Base-by-base conservation (phyloP, 1,140 invertebrate species). In the Lucilia cuprina region DNA sequence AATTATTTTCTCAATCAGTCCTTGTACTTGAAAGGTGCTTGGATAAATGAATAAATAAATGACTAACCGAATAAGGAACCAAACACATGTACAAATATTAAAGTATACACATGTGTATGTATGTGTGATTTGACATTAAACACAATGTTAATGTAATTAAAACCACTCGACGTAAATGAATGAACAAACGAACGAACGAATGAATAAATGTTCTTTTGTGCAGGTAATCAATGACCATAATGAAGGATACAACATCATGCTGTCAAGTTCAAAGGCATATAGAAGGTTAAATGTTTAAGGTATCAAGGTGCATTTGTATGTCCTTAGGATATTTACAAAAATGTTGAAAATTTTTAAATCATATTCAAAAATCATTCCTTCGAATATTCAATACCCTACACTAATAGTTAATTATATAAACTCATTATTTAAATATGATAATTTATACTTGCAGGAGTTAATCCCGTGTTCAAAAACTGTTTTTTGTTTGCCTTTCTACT, bases 181-280 rank as follows among this genome's bases (percentile, higher is more conserved):
- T 60, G 55, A 60, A 60, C n/a, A 14, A 60, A 60, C n/a, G 5
- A 41, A 41, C 41, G 10, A 41, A 41, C 41, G 41, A 41, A 41
- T 10, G 41, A 74, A 34, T 74, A 14, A 78, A 78, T 49, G 77
- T 49, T 13, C 77, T 80, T 80, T 50, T 50, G 77, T 80, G 25
- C n/a, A 49, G 77, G 35, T 80, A 49, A 78, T 41, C 35, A 60
- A 60, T 60, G 55, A 78, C 35, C 75, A 41, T n/a, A 78, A 47
- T 41, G 75, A 35, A 78, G 75, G 55, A 60, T 60, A 60, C 55
- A 60, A n/a, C n/a, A 60, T n/a, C 5, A n/a, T 60, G 75, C 75
- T 78, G 75, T 78, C 75, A 78, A 78, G 75, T 78, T 78, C 75
- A 78, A 78, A 78, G 75, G 34, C 75, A 47, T 12, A 78, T 13